Percentiles rank a stretch among this genome's conserved stretches.
Evolutionary conservation across 2,113 vertebrate genomes (phyloP).

Genomic region (Bufo gargarizans): DNA sequence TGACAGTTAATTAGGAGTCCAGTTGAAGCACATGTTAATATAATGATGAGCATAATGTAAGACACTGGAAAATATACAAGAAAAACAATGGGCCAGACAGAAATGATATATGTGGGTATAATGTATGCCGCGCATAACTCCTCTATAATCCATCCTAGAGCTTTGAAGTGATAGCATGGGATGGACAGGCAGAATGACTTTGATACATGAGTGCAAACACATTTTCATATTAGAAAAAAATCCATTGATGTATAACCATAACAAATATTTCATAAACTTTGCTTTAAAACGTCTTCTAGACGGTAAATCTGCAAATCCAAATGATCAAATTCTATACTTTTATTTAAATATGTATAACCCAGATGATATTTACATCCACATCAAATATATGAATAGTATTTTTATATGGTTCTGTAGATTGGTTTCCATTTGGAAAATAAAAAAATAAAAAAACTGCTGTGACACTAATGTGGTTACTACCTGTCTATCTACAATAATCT

Average conservation of each 20-base stretch:
- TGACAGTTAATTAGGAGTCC: slow-evolving; percentile 36
- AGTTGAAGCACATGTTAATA: slow-evolving; percentile 27
- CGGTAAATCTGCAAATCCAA: slow-evolving; percentile 11
- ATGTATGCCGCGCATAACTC: slow-evolving; percentile 22
- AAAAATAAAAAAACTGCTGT: background rate
- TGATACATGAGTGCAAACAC: slow-evolving; percentile 32
- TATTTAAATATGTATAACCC: background rate
- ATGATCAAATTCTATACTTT: background rate
- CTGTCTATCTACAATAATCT: too few species aligned
- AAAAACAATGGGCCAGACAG: slow-evolving; percentile 27
- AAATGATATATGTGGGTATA: slow-evolving; percentile 32
- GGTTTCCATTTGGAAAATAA: background rate
- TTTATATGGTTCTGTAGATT: background rate
- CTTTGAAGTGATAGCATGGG: slow-evolving; percentile 6
- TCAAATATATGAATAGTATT: background rate
- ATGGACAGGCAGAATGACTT: slow-evolving; percentile 21
- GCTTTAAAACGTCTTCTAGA: background rate
- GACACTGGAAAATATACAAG: slow-evolving; percentile 20
- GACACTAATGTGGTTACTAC: background rate
- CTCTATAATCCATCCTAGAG: background rate
- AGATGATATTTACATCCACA: background rate
- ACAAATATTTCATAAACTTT: background rate
- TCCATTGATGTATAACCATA: slow-evolving; percentile 6
- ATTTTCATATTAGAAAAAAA: slow-evolving; percentile 21
- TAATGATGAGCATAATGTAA: slow-evolving; percentile 33